Conservation (phyloP, 2,888 invertebrate genomes). For the Apodemia mormo region DNA sequence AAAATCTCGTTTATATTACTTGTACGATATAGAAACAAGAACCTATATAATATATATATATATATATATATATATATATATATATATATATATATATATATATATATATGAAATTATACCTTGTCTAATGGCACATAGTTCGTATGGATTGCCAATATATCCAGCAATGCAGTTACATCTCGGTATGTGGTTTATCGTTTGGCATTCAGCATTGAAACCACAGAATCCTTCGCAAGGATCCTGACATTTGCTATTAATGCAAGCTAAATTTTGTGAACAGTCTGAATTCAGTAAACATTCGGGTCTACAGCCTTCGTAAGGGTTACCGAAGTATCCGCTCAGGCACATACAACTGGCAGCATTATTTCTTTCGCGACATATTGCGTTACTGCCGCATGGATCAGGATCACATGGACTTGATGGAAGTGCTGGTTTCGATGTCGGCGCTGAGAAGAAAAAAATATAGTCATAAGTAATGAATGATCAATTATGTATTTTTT, state of each 20-base stretch:
- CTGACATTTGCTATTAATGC: conserved; percentile 85
- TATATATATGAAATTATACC: conserved; percentile 49
- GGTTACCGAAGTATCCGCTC: conserved; percentile 86
- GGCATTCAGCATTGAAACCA: conserved; percentile 87
- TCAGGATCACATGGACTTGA: conserved; percentile 80
- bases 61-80: too few species aligned
- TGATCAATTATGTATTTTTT: too few species aligned
- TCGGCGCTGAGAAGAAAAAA: conserved; percentile 37
- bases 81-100: too few species aligned
- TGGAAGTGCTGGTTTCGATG: conserved; percentile 47
- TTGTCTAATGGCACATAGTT: conserved; percentile 59
- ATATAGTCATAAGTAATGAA: not conserved
- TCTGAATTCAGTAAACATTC: conserved; percentile 87
- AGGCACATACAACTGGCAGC: conserved; percentile 87
- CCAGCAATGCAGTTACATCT: conserved; percentile 86
- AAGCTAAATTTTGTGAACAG: conserved; percentile 84
- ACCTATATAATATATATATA: not conserved
- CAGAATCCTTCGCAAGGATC: conserved; percentile 90
- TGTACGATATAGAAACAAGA: not conserved
- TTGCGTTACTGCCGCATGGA: conserved; percentile 85
- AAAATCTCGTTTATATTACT: not conserved
- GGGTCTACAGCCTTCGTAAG: conserved; percentile 86
- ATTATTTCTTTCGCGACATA: conserved; percentile 85
- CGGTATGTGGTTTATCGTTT: conserved; percentile 88
- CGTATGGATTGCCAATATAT: conserved; percentile 87